phyloP scores from a whole-genome alignment of 2,888 invertebrate species.

The Ischnus inquisitorius region DNA sequence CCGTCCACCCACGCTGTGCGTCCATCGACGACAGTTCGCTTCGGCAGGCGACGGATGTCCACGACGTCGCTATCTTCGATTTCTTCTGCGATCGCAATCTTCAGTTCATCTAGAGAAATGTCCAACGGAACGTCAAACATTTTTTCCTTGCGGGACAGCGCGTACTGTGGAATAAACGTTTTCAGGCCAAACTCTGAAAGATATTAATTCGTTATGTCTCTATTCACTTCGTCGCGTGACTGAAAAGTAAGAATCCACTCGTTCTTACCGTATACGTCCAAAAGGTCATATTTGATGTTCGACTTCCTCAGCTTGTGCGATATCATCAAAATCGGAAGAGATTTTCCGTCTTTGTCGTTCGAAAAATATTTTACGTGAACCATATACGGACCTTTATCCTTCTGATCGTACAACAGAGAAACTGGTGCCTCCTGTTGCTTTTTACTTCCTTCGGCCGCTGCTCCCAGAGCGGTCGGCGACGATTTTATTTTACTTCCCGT shows the following conservation, averaged over 20 bases:
- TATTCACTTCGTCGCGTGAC: conserved; percentile 43
- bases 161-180: conserved; percentile 33
- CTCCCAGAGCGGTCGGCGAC: neutral
- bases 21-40: neutral
- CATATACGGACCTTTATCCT: conserved; percentile 38
- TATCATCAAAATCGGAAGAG: conserved; percentile 20
- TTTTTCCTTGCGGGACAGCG: conserved; percentile 11
- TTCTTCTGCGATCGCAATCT: neutral
- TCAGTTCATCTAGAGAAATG: conserved; percentile 17
- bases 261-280: conserved; percentile 27
- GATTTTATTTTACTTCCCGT: neutral
- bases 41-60: conserved; percentile 12
- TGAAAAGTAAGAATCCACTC: conserved; percentile 41
- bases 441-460: neutral
- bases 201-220: conserved; percentile 19
- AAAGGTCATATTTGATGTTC: conserved; percentile 33
- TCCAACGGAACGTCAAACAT: conserved; percentile 11
- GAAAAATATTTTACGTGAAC: conserved; percentile 19
- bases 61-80: conserved; percentile 5
- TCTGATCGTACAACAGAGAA: neutral
- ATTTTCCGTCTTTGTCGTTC: neutral
- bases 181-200: conserved; percentile 19
- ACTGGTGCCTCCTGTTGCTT: neutral
- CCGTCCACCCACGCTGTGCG: neutral
- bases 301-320: conserved; percentile 24